phyloP scores from a whole-genome alignment of 2,113 vertebrate genomes.

The Ahaetulla prasina region DNA sequence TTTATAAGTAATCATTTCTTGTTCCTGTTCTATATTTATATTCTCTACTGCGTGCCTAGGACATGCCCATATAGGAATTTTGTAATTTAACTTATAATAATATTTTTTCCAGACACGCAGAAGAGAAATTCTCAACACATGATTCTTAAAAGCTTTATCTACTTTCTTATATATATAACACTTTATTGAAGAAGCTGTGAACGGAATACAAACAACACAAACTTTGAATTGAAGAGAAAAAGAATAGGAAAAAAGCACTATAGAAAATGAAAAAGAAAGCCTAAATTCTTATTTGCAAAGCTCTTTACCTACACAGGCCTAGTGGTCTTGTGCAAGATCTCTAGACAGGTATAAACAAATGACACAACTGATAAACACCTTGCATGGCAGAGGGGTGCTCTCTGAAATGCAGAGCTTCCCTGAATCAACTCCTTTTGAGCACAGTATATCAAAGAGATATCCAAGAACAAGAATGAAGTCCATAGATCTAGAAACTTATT shows the following conservation, averaged over 20 bases:
- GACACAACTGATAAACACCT: background rate
- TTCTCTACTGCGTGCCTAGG: too few species aligned
- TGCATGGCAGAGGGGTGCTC: background rate
- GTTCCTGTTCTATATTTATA: too few species aligned
- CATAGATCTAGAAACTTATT: background rate
- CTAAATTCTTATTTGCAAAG: background rate
- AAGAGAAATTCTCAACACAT: too few species aligned
- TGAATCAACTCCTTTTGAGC: background rate
- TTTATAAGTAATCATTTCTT: too few species aligned
- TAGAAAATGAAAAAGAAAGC: background rate
- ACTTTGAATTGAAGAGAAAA: background rate
- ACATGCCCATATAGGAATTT: too few species aligned
- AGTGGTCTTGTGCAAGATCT: background rate
- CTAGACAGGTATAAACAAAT: background rate
- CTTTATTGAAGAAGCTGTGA: background rate
- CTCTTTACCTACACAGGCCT: background rate
- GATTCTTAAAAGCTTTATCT: too few species aligned
- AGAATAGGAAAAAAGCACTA: background rate
- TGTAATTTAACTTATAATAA: too few species aligned
- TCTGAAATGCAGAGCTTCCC: background rate
- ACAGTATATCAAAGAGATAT: background rate
- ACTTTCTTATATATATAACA: too few species aligned
- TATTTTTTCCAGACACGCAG: too few species aligned
- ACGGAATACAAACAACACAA: background rate
- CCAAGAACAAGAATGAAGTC: background rate